phyloP scores from a whole-genome alignment of 2,888 invertebrate species.

The Cosmopolites sordidus region DNA sequence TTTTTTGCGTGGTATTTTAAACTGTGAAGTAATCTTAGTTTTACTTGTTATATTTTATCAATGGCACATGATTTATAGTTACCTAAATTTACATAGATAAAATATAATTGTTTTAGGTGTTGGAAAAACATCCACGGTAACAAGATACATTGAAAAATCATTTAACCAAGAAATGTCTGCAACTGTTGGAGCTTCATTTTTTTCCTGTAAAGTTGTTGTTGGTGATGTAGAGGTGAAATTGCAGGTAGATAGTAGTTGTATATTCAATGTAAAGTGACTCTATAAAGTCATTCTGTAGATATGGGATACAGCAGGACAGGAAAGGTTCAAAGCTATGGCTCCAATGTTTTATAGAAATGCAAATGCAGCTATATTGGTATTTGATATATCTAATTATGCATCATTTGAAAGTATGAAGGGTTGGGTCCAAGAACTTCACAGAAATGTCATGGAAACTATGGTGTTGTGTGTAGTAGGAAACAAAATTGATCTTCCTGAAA shows the following conservation, averaged over 20 bases:
- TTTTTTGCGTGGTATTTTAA: too few relatives aligned
- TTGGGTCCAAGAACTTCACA: conserved; percentile 79
- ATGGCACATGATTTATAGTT: too few relatives aligned
- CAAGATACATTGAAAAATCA: conserved; percentile 74
- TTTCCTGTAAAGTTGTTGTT: conserved; percentile 76
- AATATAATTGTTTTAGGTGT: conserved; percentile 61
- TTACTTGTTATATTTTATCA: too few relatives aligned
- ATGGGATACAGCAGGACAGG: conserved; percentile 89
- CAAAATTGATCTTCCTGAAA: conserved; percentile 69
- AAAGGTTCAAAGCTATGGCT: conserved; percentile 84
- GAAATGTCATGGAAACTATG: conserved; percentile 76
- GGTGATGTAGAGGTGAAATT: conserved; percentile 68
- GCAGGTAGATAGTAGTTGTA: conserved; percentile 57
- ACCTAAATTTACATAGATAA: too few relatives aligned
- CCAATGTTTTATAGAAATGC: conserved; percentile 94
- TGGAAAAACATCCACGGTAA: conserved; percentile 83
- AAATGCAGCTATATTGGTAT: conserved; percentile 83
- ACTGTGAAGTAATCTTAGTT: too few relatives aligned
- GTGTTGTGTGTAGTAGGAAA: conserved; percentile 80
- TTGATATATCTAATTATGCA: conserved; percentile 72
- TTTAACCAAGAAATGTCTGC: conserved; percentile 72
- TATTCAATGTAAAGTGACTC: background rate
- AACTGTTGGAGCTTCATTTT: conserved; percentile 87
- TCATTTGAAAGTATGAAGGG: conserved; percentile 75
- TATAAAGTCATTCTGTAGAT: conserved; percentile 51